Evolutionary conservation across 2,797 vertebrate genomes (phyloP).

Genomic region (Falco novaeseelandiae): DNA sequence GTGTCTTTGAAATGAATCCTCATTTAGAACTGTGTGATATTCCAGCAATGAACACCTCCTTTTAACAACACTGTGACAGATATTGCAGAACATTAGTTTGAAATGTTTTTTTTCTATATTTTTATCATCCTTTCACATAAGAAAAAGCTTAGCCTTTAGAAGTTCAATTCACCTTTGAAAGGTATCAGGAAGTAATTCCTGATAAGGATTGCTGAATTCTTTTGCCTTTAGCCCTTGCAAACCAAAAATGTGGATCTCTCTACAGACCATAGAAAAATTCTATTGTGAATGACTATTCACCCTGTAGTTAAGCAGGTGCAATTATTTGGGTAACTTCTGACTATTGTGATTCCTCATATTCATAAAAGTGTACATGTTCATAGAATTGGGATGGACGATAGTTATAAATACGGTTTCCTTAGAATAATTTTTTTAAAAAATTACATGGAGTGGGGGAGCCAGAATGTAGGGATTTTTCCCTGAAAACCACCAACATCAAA

Average conservation of each 20-base stretch:
- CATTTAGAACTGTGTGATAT: not conserved
- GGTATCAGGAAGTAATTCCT: not conserved
- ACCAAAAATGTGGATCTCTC: not conserved
- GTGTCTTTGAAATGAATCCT: not conserved
- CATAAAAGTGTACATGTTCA: not conserved
- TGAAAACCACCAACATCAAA: not conserved
- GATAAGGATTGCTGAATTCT: not conserved
- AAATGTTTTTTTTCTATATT: not conserved
- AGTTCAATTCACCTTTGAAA: not conserved
- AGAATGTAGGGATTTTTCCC: not conserved
- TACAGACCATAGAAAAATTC: not conserved
- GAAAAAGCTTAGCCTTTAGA: not conserved
- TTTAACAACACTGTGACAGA: not conserved
- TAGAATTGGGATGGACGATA: not conserved
- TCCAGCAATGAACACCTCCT: not conserved
- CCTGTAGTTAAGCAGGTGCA: not conserved
- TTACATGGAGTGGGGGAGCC: too few species aligned
- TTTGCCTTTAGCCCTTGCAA: not conserved
- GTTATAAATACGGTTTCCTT: not conserved
- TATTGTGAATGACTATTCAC: not conserved
- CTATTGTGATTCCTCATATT: not conserved
- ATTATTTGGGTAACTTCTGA: not conserved
- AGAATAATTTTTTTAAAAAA: not conserved
- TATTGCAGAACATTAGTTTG: not conserved
- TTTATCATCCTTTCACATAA: not conserved